Base-by-base conservation (phyloP, 2,113 vertebrate species). In the Myrmophylax atrothorax region DNA sequence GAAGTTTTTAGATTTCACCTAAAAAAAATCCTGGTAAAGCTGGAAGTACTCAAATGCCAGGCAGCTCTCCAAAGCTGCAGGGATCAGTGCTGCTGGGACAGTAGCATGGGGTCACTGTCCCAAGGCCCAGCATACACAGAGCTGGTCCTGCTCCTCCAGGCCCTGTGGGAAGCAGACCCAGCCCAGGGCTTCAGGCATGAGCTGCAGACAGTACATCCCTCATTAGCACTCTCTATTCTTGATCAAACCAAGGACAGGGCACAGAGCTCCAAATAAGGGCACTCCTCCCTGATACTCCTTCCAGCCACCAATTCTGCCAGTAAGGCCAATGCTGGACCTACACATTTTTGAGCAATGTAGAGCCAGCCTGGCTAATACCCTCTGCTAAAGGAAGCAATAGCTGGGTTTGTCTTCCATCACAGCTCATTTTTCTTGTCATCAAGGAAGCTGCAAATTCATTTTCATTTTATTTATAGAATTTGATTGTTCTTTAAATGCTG, bases 381-480 rank as follows among this genome's bases (percentile, higher is more conserved):
- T 67, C 42, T 55, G 56, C 31, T 58, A 52, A 83, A 22, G 13
- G 14, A 9, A 55, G 20, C 24, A n/a, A 24, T 12, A 17, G 15
- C 13, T 22, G 24, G 25, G 37, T 35, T 33, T 1, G 1, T 31
- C 62, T 49, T 42, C 56, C 53, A 46, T 37, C 81, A 26, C 17
- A 25, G 23, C 14, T 88, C 42, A 0, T 28, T 89, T 59, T 82
- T 60, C 40, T 50, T 69, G 46, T n/a, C 59, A 63, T 16, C 63
- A 44, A 22, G 38, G 14, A 59, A 84, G 38, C 37, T 49, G 38
- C 56, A 84, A 75, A 72, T 3, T 62, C 37, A 35, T 35, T 82
- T 79, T 46, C 19, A 8, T 62, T 87, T 90, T 84, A 80, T 93
- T 93, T 76, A 67, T 29, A 60, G 80, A 17, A 42, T 60, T 67